Base-by-base conservation (phyloP, 2,113 vertebrate species). In the Clarias macrocephalus region DNA sequence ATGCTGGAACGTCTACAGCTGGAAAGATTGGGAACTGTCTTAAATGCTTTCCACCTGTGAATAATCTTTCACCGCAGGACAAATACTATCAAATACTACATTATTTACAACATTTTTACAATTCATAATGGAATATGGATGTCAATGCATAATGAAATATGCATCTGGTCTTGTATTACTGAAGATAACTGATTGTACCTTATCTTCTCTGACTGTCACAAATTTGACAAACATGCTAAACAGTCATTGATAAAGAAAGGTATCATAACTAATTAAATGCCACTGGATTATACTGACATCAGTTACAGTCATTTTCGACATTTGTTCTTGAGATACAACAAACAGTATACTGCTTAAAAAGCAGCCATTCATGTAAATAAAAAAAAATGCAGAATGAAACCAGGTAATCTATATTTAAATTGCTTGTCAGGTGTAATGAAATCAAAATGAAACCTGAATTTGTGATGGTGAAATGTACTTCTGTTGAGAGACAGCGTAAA, bases 401-500 rank as follows among this genome's bases (percentile, higher is more conserved):
- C 65, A 85, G 83, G 25, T 83, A 56, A 85, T 88, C 82, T 88
- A 83, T 87, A 90, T 87, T 90, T 60, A 80, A 77, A 82, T 82
- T 68, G 63, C n/a, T 80, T 89, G 83, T 80, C 72, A 70, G 70
- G 66, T 80, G 52, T 83, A n/a, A 42, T 62, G 56, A 72, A 72
- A 68, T 86, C 70, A 72, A 72, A 72, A 68, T 86, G 62, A 21
- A 37, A 56, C 76, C 65, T 81, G 60, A 73, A 48, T 88, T 23
- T 16, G 3, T 65, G 25, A 59, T 18, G 37, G 21, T 70, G 63
- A 54, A 70, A 23, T 70, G 30, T 21, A n/a, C 23, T 62, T 85
- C 42, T 72, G 37, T 63, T 79, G 70, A 76, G 48, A 33, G 70
- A 59, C 16, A 63, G 11, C 0, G 18, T 62, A 81, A 60, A 88